Evolutionary conservation across 2,797 vertebrate genomes (phyloP).

Genomic region (Bovichtus variegatus): DNA sequence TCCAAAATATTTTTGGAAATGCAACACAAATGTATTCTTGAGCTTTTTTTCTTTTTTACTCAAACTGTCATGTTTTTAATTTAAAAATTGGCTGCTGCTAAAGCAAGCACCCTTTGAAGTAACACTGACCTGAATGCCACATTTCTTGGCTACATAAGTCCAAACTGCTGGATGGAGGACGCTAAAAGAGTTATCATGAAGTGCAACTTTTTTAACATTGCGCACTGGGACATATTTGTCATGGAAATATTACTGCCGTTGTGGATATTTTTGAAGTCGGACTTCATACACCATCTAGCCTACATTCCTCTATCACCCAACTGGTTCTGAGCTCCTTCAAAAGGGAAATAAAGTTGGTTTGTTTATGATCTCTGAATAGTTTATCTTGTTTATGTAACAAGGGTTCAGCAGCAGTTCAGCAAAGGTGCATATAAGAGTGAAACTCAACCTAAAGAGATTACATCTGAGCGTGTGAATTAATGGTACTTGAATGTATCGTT

Average conservation of each 20-base stretch:
- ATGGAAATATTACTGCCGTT: slow-evolving; percentile 34
- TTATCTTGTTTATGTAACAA: slow-evolving; percentile 15
- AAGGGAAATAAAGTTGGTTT: neutral
- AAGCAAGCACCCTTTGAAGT: slow-evolving; percentile 63
- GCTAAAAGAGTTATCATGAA: slow-evolving; percentile 34
- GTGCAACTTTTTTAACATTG: slow-evolving; percentile 34
- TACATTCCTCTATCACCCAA: neutral
- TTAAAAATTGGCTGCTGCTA: slow-evolving; percentile 53
- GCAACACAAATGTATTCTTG: slow-evolving; percentile 51
- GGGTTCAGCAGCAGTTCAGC: neutral
- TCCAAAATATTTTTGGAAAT: slow-evolving; percentile 23
- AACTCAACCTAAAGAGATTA: neutral
- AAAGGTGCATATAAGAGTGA: neutral
- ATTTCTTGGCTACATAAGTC: slow-evolving; percentile 56
- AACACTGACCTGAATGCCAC: slow-evolving; percentile 67
- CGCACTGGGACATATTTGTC: slow-evolving; percentile 29
- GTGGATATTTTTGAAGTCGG: slow-evolving; percentile 26
- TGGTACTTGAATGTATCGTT: slow-evolving; percentile 12
- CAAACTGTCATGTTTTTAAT: slow-evolving; percentile 59
- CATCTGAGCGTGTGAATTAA: slow-evolving; percentile 15
- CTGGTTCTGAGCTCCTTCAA: neutral
- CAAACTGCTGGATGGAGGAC: slow-evolving; percentile 40
- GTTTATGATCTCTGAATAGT: slow-evolving; percentile 4
- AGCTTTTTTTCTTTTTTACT: neutral
- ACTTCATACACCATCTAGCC: neutral